Conservation (phyloP, 2,888 invertebrate species). For the Ichneumon xanthorius region DNA sequence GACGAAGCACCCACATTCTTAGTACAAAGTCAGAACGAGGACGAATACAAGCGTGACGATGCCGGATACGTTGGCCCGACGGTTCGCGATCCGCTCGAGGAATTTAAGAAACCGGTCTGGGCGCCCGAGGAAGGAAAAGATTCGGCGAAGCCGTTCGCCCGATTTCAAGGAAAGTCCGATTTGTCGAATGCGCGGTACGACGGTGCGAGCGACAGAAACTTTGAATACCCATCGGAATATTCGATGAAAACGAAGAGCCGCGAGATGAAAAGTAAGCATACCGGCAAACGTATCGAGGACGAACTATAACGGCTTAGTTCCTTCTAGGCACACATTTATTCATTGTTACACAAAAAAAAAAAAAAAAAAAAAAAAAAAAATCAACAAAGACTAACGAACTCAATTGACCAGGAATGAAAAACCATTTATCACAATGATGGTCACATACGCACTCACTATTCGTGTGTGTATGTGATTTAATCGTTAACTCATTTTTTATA, state of each 20-base stretch:
- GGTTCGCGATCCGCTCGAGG: constrained; percentile 65
- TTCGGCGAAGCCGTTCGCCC: constrained; percentile 52
- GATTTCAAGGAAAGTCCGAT: constrained; percentile 63
- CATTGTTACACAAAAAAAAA: neutral
- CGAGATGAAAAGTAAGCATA: constrained; percentile 64
- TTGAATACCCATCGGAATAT: constrained; percentile 61
- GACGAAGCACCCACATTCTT: constrained; percentile 24
- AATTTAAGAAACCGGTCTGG: constrained; percentile 68
- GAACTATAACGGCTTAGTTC: constrained; percentile 75
- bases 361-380: neutral
- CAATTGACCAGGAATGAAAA: constrained; percentile 37
- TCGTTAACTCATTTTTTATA: constrained; percentile 58
- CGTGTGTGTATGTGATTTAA: constrained; percentile 26
- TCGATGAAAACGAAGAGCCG: constrained; percentile 57
- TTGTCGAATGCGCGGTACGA: constrained; percentile 39
- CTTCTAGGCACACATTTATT: constrained; percentile 28
- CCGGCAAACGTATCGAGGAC: constrained; percentile 75
- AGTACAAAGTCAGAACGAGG: constrained; percentile 54
- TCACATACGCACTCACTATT: constrained; percentile 36
- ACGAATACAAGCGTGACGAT: constrained; percentile 40
- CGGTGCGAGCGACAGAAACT: constrained; percentile 34
- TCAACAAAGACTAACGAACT: constrained; percentile 19
- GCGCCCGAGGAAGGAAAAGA: constrained; percentile 61
- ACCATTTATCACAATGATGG: constrained; percentile 24
- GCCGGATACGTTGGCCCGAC: constrained; percentile 7